Base-by-base conservation (phyloP, 2,113 vertebrate species). In the Oophaga pumilio region DNA sequence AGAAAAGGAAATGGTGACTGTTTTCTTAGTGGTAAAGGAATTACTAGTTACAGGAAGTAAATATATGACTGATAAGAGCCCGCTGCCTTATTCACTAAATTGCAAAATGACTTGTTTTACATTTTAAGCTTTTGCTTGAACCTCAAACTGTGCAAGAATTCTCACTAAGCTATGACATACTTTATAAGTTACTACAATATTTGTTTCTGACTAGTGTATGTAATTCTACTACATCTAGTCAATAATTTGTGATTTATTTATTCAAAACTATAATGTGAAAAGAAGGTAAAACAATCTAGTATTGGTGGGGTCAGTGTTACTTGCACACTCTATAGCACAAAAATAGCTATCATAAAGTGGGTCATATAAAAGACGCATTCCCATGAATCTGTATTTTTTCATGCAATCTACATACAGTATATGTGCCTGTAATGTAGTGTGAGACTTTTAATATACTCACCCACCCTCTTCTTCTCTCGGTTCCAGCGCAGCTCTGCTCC, bases 31-130 rank as follows among this genome's bases (percentile, higher is more conserved):
- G 4, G 59, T 76, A 60, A 81, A 81, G 76, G 50, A 59, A 60
- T 64, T 64, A 88, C 33, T 59, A 76, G 79, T 74, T n/a, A 88
- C 86, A 88, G 86, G 79, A 88, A 88, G 86, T 83, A 14, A 62
- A 88, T 71, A 83, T 56, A 88, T 52, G 59, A 87, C 53, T 66
- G 69, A 88, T 66, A 82, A 49, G 1, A 12, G 53, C 71, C 71
- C 17, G 68, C 68, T 83, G 79, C 79, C 68, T 59, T 49, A 17
- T 56, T 80, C 18, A 71, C 62, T 59, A 1, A 0, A 50, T 68
- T 87, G 22, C 77, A 87, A 81, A 81, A 81, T 81, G 5, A 66
- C 49, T 49, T 60, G 73, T 3, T 50, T 43, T 82, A 49, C 62
- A 66, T 14, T 20, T 12, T 50, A 5, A 66, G 18, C 77, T n/a